Evolutionary conservation across 2,888 invertebrate species (phyloP), one percentile per base, ranked within the genome.

Genomic region (Pseudolycoriella hygida): DNA sequence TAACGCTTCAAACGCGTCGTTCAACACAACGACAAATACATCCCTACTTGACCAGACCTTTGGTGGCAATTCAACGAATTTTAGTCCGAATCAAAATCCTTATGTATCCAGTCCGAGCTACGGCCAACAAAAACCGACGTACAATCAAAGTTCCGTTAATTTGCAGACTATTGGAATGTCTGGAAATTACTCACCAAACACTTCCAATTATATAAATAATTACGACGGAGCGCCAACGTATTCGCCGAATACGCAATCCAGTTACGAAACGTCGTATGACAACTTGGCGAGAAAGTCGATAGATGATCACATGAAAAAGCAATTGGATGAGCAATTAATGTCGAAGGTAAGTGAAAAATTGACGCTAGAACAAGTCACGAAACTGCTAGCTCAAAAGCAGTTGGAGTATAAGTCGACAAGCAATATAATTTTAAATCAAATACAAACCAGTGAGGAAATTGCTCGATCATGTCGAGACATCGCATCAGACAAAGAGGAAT

Each of bases 341-440:
- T 52, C 49, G 25, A 53, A 54, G 52, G 54, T 54, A 50, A 53
- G 53, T 51, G 49, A 53, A 46, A 25, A 25, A 25, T 45, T 51
- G 39, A 48, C 50, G 41, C 46, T 50, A 41, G 45, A 44, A 15
- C 40, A 42, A 40, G 42, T 47, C 11, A 41, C 40, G 19, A 41
- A 42, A 39, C 17, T 45, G n/a, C 17, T 44, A 18, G 42, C 46
- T 31, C 48, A 46, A 48, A 50, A 47, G 34, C 50, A 50, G 46
- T 12, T 20, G 5, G 43, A 46, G 38, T 43, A 34, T 12, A 32
- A 43, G 30, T 38, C 46, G 17, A 46, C 42, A 17, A 46, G 46
- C 43, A 46, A 46, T 40, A 45, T 48, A 6, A 48, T 46, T 25
- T 45, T 46, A 38, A 46, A 45, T 45, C 46, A 48, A 44, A 49